Evolutionary conservation across 1,140 invertebrate species (phyloP).

Genomic region (Pogonognathellus flavescens): DNA sequence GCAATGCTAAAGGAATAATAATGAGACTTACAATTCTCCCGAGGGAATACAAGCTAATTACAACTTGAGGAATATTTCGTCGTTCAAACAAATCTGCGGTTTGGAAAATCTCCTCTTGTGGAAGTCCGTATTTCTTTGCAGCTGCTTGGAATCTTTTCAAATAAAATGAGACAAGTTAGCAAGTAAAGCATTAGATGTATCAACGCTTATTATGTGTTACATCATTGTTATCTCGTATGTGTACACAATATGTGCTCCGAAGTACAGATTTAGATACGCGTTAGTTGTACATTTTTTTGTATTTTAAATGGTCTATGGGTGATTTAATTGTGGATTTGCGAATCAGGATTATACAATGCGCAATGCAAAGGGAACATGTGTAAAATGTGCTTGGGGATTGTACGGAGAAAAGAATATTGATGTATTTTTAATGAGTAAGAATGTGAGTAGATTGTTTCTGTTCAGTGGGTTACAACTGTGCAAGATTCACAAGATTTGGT

Average conservation of each 20-base stretch:
- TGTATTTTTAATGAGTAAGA: slow-evolving; percentile 11
- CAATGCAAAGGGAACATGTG: too few species aligned
- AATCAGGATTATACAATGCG: too few species aligned
- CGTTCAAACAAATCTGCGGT: slow-evolving; percentile 97
- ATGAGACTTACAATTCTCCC: slow-evolving; percentile 86
- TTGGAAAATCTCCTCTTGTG: slow-evolving; percentile 96
- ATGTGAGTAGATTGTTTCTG: not conserved
- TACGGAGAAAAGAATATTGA: not conserved
- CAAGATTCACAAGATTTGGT: not conserved
- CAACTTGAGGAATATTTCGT: slow-evolving; percentile 96
- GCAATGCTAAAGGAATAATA: not conserved
- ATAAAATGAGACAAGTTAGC: too few species aligned
- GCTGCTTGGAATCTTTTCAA: slow-evolving; percentile 87
- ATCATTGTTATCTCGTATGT: too few species aligned
- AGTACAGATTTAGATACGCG: too few species aligned
- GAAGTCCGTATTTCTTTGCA: slow-evolving; percentile 93
- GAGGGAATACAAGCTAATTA: slow-evolving; percentile 88
- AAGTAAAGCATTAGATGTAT: too few species aligned
- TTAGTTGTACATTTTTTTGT: too few species aligned
- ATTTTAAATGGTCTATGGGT: too few species aligned
- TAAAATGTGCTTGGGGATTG: too few species aligned
- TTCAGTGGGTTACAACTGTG: not conserved
- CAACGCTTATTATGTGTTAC: too few species aligned
- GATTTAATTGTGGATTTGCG: too few species aligned
- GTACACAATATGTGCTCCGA: too few species aligned